Evolutionary conservation across 2,888 invertebrate genomes (phyloP), one percentile per base, ranked within the genome.

Genomic region (Arenicola marina): DNA sequence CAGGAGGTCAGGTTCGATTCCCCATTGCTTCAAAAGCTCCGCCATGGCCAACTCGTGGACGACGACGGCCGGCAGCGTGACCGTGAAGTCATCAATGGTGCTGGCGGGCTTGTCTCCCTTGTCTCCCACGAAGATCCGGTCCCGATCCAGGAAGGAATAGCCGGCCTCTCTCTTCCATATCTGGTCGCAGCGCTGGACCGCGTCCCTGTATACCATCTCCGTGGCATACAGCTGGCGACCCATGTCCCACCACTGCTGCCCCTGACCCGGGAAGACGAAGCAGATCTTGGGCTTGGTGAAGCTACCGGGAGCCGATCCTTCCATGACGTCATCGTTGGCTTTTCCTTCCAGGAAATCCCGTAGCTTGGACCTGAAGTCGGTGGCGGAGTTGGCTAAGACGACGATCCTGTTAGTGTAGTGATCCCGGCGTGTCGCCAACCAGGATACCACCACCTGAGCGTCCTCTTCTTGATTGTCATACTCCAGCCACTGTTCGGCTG

Each of bases 191-290:
- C 54, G 26, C 31, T 59, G 45, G 11, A 68, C 34, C n/a, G 32
- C 56, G 24, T 53, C 34, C 26, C 60, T 54, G 32, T 56, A 68
- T 1, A 66, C 62, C 1, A 45, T 44, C 33, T 68, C 66, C 1
- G 34, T 61, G 32, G 57, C 57, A 56, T 59, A 68, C 21, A 68
- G 57, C 28, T 31, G 48, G 44, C 59, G 38, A 1, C 66, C 63
- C 68, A 68, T 68, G 24, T 62, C 59, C 33, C 38, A 45, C 34
- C 61, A 67, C 51, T 68, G 68, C 34, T 66, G 63, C 3, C 68
- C 68, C 56, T 66, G 66, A 26, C 68, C 68, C 24, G 68, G 68
- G 28, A 66, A 63, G 3, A 66, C 55, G 48, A 63, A 61, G 55
- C 66, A 66, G 26, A 66, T 53, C 24, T 51, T 58, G 18, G 46